Evolutionary conservation across 2,888 invertebrate species (phyloP).

Genomic region (Epinotia brunnichana): DNA sequence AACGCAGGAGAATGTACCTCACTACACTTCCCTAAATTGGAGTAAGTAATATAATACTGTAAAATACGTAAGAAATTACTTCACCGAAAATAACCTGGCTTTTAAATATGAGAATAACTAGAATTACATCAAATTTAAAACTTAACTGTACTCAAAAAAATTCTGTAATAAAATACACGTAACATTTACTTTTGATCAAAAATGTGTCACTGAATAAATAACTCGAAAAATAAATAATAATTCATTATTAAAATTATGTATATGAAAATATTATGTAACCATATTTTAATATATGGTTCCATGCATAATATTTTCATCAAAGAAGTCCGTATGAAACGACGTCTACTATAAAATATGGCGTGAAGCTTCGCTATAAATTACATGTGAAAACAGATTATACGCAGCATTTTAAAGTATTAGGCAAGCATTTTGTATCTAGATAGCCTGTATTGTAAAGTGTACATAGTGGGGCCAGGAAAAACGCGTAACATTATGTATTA

Average conservation of each 20-base stretch:
- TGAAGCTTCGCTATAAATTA: conserved; percentile 46
- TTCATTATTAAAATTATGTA: neutral
- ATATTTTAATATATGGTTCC: neutral
- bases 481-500: conserved; percentile 33
- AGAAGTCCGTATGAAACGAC: neutral
- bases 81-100: no score
- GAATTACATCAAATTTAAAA: no score
- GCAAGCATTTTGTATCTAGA: conserved; percentile 49
- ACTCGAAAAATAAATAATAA: neutral
- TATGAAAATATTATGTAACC: neutral
- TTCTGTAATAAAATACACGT: no score
- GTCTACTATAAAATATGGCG: conserved; percentile 27
- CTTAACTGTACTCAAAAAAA: no score
- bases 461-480: conserved; percentile 48
- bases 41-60: no score
- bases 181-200: no score
- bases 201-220: neutral
- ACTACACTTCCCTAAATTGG: no score
- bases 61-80: no score
- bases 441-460: conserved; percentile 52
- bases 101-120: no score
- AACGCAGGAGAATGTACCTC: no score
- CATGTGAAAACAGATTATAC: conserved; percentile 53
- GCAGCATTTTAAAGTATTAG: conserved; percentile 54
- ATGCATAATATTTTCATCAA: neutral